Evolutionary conservation across 2,888 invertebrate species (phyloP), one percentile per base, ranked within the genome.

Genomic region (Microplitis manilae): DNA sequence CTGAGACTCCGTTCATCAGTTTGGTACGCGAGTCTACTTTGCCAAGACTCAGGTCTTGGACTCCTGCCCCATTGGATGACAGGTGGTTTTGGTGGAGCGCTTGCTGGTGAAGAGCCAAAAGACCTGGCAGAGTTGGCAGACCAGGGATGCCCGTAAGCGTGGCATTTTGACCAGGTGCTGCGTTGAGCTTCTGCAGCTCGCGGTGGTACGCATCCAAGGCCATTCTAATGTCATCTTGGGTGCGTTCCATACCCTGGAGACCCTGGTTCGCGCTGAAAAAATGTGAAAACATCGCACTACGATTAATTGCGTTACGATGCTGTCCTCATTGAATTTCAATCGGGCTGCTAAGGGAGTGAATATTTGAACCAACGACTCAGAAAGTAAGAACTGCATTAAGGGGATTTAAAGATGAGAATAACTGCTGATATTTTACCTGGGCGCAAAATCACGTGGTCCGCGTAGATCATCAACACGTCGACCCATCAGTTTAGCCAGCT

Each of bases 201-300:
- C 98, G 94, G 89, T 97, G 97, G 91, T 97, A 98, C 39, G 97
- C 96, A 87, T 97, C 97, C 67, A 97, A 91, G 9, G 97, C 96
- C 92, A 97, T 92, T 64, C 97, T 94, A 86, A 97, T 95, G 85
- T 97, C 97, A 84, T 97, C 97, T 82, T 94, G 94, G n/a, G 95
- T 91, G 80, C 90, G 90, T 84, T 90, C 92, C 86, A 89, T 88
- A 59, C 88, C 88, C 76, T 86, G 88, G 75, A 90, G 82, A 77
- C 87, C 85, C 78, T 88, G 90, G 75, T 93, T 93, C 84, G 94
- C 93, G 87, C 96, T 95, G 91, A 96, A 94, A 92, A 95, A 94
- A 88, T 96, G 96, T 82, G 96, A 96, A 91, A 96, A 95, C 92
- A 95, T 92, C 91, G 92, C 90, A 85, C 92, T 92, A 88, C 87